Evolutionary conservation across 2,888 invertebrate genomes (phyloP), one percentile per base, ranked within the genome.

Genomic region (Agrilus cyanescens): DNA sequence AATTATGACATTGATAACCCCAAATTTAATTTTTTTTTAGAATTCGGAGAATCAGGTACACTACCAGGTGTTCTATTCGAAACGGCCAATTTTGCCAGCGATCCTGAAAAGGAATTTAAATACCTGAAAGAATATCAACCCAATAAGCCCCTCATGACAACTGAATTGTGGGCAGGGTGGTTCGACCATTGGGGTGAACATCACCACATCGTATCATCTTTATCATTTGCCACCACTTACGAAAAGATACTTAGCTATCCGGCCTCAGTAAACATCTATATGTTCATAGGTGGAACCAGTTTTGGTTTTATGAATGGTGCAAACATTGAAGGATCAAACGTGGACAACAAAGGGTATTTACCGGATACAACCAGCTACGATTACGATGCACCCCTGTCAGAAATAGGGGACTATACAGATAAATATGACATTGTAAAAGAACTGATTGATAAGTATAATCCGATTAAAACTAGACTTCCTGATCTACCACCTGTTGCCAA

Each of bases 201-300:
- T 0, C 57, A 59, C 30, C 59, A 62, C 29, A 46, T 48, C 3
- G 20, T 40, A 31, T 8, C 49, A 7, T 44, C 50, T 8, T 44
- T 45, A 18, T 48, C 48, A 25, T 63, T 59, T 49, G 47, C 44
- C 14, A 43, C 53, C 15, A 49, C 54, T 14, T 52, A 57, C 4
- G 53, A 60, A 43, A 25, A 47, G 18, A 48, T 46, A n/a, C 33
- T 53, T 13, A 37, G 20, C 2, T 60, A 61, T 50, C 63, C 63
- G 4, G 75, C 75, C 7, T 78, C 82, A 38, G 78, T 93, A 31
- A 94, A 89, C 57, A 78, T 93, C 54, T 95, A 93, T 61, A 88
- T 94, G 85, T 91, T 90, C 66, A 82, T 80, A 56, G 94, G 94
- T 12, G 93, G 94, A 38, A 85, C 86, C 1, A 91, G 87, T 58